Conservation (phyloP, 2,888 invertebrate species). For the Stegana nigrithorax region DNA sequence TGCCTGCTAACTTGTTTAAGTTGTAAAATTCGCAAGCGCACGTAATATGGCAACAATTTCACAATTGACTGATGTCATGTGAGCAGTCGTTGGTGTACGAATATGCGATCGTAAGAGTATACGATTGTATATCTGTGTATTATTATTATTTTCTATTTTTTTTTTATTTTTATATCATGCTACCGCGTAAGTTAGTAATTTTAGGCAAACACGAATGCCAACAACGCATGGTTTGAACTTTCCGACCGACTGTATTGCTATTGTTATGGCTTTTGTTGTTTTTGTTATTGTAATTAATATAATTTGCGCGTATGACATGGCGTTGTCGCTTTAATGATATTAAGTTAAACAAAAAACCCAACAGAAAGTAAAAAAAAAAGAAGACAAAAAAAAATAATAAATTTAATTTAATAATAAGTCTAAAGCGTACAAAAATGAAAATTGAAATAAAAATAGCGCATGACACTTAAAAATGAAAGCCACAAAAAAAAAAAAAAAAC, state of each 20-base stretch:
- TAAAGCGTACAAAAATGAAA: not conserved
- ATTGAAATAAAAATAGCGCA: not conserved
- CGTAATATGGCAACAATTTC: slow-evolving; percentile 23
- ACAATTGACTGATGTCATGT: slow-evolving; percentile 32
- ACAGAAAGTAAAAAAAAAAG: not conserved
- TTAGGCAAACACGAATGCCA: slow-evolving; percentile 6
- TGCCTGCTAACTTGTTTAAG: too few species aligned
- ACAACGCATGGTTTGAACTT: slow-evolving; percentile 2
- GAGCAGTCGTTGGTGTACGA: slow-evolving; percentile 12
- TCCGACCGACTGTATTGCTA: not conserved
- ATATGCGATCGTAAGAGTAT: too few species aligned
- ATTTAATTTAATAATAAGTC: slow-evolving; percentile 6
- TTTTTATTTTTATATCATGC: too few species aligned
- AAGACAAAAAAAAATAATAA: slow-evolving; percentile 14
- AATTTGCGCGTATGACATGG: slow-evolving; percentile 20
- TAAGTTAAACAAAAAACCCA: slow-evolving; percentile 4
- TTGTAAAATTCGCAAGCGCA: too few species aligned
- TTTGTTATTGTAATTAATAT: slow-evolving; percentile 24
- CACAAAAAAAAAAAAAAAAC: not conserved
- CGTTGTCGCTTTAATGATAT: slow-evolving; percentile 16
- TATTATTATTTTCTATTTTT: not conserved
- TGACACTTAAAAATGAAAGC: not conserved
- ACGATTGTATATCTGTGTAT: too few species aligned
- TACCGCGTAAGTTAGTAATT: too few species aligned
- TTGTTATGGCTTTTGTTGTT: slow-evolving; percentile 9